phyloP scores from a whole-genome alignment of 92 coral and sea anemone species.

The Zoanthus sociatus region DNA sequence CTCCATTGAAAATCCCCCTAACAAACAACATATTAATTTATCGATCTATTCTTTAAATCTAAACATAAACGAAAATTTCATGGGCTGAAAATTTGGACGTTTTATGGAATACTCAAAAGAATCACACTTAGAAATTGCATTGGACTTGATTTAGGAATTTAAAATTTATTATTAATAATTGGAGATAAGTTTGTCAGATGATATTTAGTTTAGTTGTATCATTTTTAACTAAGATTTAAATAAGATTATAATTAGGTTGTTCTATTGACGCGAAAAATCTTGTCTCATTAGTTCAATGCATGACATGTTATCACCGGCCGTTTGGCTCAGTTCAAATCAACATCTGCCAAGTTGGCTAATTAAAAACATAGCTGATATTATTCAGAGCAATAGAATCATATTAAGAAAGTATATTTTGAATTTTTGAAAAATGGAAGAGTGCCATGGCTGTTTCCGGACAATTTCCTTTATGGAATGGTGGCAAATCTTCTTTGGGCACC shows the following conservation, averaged over 20 bases:
- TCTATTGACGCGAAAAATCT: conserved; percentile 23
- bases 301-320: conserved; percentile 40
- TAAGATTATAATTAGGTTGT: conserved; percentile 40
- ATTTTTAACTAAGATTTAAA: conserved; percentile 31
- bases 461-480: conserved; percentile 46
- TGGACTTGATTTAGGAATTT: conserved; percentile 11
- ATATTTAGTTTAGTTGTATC: conserved; percentile 41
- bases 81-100: neutral
- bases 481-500: conserved; percentile 17
- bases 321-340: neutral
- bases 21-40: neutral
- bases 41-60: neutral
- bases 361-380: conserved; percentile 37
- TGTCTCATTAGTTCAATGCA: conserved; percentile 34
- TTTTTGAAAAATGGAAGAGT: conserved; percentile 41
- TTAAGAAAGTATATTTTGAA: conserved; percentile 50
- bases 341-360: conserved; percentile 45
- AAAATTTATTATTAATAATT: conserved; percentile 36
- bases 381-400: conserved; percentile 35
- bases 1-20: neutral
- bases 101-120: neutral
- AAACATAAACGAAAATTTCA: neutral
- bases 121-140: neutral
- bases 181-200: conserved; percentile 22
- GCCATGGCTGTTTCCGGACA: conserved; percentile 41